Conservation (phyloP, 1,140 invertebrate genomes). For the Pseudachorutes palmiensis region DNA sequence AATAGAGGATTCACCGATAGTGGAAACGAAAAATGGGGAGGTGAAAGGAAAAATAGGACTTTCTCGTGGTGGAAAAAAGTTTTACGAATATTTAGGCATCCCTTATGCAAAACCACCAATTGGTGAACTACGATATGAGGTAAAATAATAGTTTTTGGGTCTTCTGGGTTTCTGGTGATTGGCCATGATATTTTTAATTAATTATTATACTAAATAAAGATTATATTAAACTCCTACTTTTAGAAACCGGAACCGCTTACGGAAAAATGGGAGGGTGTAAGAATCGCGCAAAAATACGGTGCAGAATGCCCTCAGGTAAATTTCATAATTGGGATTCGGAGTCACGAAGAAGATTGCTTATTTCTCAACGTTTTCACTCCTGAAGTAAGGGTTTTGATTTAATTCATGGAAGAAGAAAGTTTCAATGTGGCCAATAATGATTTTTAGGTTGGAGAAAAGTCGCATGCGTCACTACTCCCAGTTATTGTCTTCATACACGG, state of each 20-base stretch:
- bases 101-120: slow-evolving; percentile 55
- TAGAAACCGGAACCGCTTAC: not conserved
- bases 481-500: slow-evolving; percentile 1
- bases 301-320: not conserved
- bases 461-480: not conserved
- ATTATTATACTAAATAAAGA: not conserved
- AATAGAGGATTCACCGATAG: slow-evolving; percentile 1
- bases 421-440: not conserved
- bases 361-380: not conserved
- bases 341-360: not conserved
- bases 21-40: slow-evolving; percentile 12
- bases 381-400: not conserved
- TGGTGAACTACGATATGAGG: slow-evolving; percentile 49
- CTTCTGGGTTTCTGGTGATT: not conserved
- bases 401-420: not conserved
- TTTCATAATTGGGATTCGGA: not conserved
- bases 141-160: too few relatives aligned
- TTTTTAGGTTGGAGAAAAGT: not conserved
- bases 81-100: slow-evolving; percentile 43
- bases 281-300: not conserved
- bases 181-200: not conserved
- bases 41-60: slow-evolving; percentile 7
- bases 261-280: not conserved
- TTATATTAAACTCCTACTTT: not conserved
- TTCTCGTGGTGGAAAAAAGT: slow-evolving; percentile 10